Evolutionary conservation across 2,888 invertebrate species (phyloP), one percentile per base, ranked within the genome.

Genomic region (Andrena fulva): DNA sequence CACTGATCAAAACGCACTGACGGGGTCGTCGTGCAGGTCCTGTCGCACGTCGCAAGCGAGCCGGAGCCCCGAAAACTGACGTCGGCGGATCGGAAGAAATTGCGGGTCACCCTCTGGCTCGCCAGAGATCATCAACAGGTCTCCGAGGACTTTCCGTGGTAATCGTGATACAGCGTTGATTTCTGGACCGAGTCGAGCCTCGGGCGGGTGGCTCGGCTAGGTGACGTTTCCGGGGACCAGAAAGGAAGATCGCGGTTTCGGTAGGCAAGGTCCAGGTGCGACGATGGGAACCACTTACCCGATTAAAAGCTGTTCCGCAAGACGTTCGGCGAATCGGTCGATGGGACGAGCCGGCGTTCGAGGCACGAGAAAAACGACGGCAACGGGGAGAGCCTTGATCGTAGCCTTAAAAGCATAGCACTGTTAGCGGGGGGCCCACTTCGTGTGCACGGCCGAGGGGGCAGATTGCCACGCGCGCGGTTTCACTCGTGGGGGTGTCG

Each of bases 401-500:
- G 82, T 64, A 79, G 73, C 70, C 75, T 90, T 82, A 87, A 85
- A 87, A 89, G 85, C 84, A 86, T 86, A 86, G 60, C 89, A 91
- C 89, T 89, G 87, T 88, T 82, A 82, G 80, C 85, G 80, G 77
- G 80, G 80, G 77, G 70, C 63, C 73, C 76, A 78, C 82, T 86
- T 83, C 73, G 68, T 78, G 63, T 75, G 68, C 68, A 76, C 70
- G 72, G 54, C 73, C 67, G 77, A 82, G 71, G 82, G 75, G 78
- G 80, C 68, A 77, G 77, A 72, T 76, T 68, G 80, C 75, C 81
- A 85, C 91, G 91, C 92, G 91, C 91, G 91, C 91, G 92, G 88
- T 92, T 91, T 87, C 89, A 87, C 92, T 92, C 92, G 91, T 91
- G 89, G 89, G 91, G 92, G 91, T 92, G 93, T 92, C 93, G 93